These are phyloP conservation scores for Pheosia gnoma DNA, from an alignment of 2,888 invertebrate species.

Conservation along the genomic window DNA sequence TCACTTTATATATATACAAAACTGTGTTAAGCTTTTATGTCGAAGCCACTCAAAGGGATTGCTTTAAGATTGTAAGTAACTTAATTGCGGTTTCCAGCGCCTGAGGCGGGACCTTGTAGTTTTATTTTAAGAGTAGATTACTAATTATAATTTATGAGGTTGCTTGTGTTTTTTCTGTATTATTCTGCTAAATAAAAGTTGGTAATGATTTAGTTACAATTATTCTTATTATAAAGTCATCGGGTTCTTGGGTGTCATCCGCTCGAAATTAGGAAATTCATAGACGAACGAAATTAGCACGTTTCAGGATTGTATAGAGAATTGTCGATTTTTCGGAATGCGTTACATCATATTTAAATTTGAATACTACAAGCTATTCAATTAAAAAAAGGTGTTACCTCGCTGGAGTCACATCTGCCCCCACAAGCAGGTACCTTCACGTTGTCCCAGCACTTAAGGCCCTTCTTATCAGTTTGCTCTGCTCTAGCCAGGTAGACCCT, in stretches of 20 bases:
- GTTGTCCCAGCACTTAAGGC: slow-evolving; percentile 89
- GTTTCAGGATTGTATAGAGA: no score
- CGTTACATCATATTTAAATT: no score
- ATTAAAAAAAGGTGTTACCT: slow-evolving; percentile 70
- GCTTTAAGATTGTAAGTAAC: slow-evolving; percentile 8
- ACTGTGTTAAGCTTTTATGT: slow-evolving; percentile 5
- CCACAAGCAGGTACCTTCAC: slow-evolving; percentile 91
- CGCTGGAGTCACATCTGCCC: slow-evolving; percentile 93
- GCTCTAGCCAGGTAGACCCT: slow-evolving; percentile 87
- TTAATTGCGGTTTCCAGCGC: slow-evolving; percentile 14
- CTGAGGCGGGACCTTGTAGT: slow-evolving; percentile 5
- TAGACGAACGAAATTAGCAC: no score
- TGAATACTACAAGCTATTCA: no score
- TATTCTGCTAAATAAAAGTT: neutral
- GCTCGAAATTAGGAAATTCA: no score
- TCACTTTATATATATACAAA: slow-evolving; percentile 3
- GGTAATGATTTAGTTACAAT: no score
- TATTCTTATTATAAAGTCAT: no score
- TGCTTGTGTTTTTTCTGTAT: neutral
- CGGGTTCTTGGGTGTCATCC: no score
- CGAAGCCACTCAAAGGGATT: slow-evolving; percentile 4
- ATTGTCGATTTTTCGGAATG: no score
- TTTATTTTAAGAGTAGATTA: slow-evolving; percentile 5
- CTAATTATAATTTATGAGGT: neutral
- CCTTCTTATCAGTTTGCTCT: slow-evolving; percentile 85